Evolutionary conservation across 2,888 invertebrate species (phyloP).

Genomic region (Leptura quadrifasciata): DNA sequence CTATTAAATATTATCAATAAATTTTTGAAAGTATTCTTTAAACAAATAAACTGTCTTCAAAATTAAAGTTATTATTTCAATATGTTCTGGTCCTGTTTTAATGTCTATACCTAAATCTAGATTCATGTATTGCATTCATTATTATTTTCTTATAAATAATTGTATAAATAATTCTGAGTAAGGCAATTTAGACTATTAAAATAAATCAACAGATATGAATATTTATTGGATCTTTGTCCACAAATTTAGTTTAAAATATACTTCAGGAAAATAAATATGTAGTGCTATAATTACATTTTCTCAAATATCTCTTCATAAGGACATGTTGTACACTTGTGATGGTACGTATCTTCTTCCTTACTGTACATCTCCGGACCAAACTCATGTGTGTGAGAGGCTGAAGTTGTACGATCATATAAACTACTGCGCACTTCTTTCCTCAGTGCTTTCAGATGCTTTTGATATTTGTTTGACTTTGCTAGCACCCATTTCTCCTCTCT

Average conservation of each 20-base stretch:
- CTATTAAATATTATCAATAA: too few species aligned
- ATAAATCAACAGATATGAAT: background rate
- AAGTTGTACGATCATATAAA: constrained; percentile 83
- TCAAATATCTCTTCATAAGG: constrained; percentile 90
- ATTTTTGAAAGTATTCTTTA: too few species aligned
- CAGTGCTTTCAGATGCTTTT: constrained; percentile 87
- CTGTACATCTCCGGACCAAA: constrained; percentile 86
- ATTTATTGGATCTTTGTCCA: background rate
- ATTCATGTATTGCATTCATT: too few species aligned
- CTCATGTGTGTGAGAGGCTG: constrained; percentile 81
- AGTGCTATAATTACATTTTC: constrained; percentile 83
- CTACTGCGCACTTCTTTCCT: constrained; percentile 92
- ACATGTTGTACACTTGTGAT: constrained; percentile 86
- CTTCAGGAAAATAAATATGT: background rate
- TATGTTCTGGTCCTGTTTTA: too few species aligned
- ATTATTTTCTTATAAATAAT: background rate
- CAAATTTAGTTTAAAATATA: too few species aligned
- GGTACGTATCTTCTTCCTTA: constrained; percentile 87
- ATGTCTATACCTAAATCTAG: too few species aligned
- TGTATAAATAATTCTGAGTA: background rate
- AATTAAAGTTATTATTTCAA: too few species aligned
- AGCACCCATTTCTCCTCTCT: constrained; percentile 83
- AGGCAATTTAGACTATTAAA: background rate
- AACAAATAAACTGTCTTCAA: too few species aligned
- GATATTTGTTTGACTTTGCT: constrained; percentile 84